Conservation (phyloP, 2,113 vertebrate genomes). For the Numida meleagris region DNA sequence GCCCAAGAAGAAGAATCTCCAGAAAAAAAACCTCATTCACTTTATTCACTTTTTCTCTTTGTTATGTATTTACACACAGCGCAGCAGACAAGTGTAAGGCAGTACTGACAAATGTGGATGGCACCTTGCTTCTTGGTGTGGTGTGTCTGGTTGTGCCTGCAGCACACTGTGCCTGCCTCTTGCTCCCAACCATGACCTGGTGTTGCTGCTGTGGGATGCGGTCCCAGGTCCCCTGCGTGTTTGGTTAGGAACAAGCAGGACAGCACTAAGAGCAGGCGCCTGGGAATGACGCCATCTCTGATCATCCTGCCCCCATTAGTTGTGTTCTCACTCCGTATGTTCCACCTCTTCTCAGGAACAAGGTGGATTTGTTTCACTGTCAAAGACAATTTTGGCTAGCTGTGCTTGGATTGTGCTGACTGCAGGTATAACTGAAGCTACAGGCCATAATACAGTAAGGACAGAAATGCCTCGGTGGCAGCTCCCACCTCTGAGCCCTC, state of each 20-base stretch:
- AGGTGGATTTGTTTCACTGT: background rate
- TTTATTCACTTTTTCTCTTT: background rate
- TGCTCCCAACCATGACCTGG: background rate
- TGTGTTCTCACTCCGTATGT: background rate
- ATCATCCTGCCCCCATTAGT: background rate
- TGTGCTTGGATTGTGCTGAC: background rate
- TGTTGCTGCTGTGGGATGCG: background rate
- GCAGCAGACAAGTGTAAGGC: background rate
- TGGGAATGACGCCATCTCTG: background rate
- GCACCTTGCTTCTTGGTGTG: background rate
- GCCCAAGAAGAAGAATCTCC: background rate
- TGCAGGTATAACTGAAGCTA: background rate
- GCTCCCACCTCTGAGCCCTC: background rate
- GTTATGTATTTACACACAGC: background rate
- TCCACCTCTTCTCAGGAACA: background rate
- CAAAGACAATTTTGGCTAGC: background rate
- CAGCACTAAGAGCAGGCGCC: background rate
- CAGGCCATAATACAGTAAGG: background rate
- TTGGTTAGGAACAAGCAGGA: background rate
- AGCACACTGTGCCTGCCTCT: background rate
- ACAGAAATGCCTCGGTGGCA: background rate
- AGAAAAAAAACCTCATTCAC: background rate
- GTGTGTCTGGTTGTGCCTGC: background rate
- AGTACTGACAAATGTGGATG: background rate
- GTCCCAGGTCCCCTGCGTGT: background rate